Evolutionary conservation across 1,140 invertebrate species (phyloP), one percentile per base, ranked within the genome.

Genomic region (Hylaeus anthracinus): DNA sequence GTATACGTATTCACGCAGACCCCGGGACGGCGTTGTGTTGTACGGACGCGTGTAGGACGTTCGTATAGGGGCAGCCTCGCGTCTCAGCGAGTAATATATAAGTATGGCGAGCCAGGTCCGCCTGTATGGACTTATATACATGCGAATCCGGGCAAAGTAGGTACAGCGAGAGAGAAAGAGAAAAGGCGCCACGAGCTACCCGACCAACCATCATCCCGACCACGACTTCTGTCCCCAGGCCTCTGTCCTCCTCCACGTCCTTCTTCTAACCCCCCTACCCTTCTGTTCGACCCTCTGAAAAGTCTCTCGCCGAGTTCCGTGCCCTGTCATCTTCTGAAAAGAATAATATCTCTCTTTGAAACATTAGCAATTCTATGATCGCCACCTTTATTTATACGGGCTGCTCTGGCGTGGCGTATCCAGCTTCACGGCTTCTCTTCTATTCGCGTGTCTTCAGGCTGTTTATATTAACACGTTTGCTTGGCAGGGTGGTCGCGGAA

Each of bases 341-440:
- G 87, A 90, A 91, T 88, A 89, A 90, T 89, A 86, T 88, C 73
- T 87, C 85, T 88, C 86, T 91, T 88, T 90, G 87, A 88, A 91
- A 89, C 87, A 91, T 91, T 90, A 91, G 90, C 90, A 90, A 91
- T 91, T 91, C 89, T 89, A 88, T 88, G 89, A 91, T 90, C 83
- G 85, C 81, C 78, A 87, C 72, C 88, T 90, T 90, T 89, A 91
- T 90, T 91, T 89, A 88, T 85, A 77, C 67, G 63, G 37, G 5
- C 69, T 26, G 79, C 73, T 73, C 51, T 66, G 67, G 51, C 71
- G 58, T 72, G 45, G 60, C 67, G 51, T n/a, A 48, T 55, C 64
- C 69, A 60, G 55, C 74, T 45, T 53, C 26, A 39, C 53, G 12
- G 26, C 2, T 56, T 64, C 64, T 70, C 56, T 56, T 77, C 85